Evolutionary conservation across 2,113 vertebrate species (phyloP).

Genomic region (Hepsetus odoe): DNA sequence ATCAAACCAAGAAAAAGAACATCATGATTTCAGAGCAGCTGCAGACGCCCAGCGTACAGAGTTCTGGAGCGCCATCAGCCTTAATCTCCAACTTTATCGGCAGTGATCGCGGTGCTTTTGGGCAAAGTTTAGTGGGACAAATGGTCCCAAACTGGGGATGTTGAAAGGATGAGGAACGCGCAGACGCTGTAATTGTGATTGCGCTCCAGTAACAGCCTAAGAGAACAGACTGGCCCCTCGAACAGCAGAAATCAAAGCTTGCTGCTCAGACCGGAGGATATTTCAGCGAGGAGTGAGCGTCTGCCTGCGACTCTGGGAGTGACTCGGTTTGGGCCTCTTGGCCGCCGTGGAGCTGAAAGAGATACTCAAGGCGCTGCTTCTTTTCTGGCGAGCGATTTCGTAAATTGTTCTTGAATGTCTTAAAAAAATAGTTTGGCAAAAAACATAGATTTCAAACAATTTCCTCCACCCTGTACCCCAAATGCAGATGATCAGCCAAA

Average conservation of each 20-base stretch:
- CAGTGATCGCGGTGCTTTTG: conserved; percentile 46
- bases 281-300: not conserved
- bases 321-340: conserved; percentile 7
- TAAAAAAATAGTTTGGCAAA: too few relatives aligned
- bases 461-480: too few relatives aligned
- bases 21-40: too few relatives aligned
- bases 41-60: too few relatives aligned
- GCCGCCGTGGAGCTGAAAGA: not conserved
- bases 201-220: not conserved
- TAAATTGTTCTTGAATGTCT: too few relatives aligned
- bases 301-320: not conserved
- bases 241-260: not conserved
- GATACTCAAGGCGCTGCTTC: too few relatives aligned
- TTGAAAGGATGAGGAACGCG: conserved; percentile 67
- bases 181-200: conserved; percentile 61
- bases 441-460: too few relatives aligned
- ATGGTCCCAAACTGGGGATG: conserved; percentile 65
- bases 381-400: too few relatives aligned
- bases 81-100: conserved; percentile 70
- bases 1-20: too few relatives aligned
- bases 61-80: conserved; percentile 62
- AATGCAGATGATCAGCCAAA: too few relatives aligned
- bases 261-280: not conserved
- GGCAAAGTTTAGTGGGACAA: conserved; percentile 53
- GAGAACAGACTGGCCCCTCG: not conserved